Conservation (phyloP, 2,113 vertebrate species). For the Anhinga anhinga region DNA sequence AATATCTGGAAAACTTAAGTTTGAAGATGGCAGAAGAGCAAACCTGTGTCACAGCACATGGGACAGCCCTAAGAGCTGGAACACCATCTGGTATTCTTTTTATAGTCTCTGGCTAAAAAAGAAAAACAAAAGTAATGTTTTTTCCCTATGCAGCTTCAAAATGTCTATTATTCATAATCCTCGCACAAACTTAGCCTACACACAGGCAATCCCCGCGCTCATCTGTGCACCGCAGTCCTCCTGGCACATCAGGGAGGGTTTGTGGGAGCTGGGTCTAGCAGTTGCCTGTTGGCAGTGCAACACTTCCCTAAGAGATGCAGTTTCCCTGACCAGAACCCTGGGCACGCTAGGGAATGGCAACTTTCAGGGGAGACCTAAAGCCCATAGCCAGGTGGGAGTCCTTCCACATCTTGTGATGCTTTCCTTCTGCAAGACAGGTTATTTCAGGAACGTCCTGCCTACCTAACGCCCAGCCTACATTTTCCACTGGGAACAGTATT, state of each 20-base stretch:
- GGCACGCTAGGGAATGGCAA: fast-evolving
- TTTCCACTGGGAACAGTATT: not conserved
- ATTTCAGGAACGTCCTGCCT: not conserved
- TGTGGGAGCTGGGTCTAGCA: not conserved
- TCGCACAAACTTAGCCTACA: not conserved
- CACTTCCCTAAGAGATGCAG: fast-evolving
- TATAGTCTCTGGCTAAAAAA: not conserved
- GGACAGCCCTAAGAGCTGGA: not conserved
- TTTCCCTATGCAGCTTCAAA: not conserved
- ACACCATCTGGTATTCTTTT: not conserved
- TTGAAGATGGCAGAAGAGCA: not conserved
- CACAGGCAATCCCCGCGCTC: not conserved
- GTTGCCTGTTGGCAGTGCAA: not conserved
- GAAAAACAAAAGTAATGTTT: not conserved
- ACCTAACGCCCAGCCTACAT: not conserved
- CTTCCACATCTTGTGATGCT: not conserved
- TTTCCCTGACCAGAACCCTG: not conserved
- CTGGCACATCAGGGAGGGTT: not conserved
- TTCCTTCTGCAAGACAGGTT: not conserved
- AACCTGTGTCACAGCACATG: not conserved
- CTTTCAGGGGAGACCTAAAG: not conserved
- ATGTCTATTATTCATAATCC: not conserved
- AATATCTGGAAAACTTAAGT: not conserved
- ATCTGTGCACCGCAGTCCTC: not conserved
- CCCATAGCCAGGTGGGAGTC: not conserved